These are phyloP conservation scores for Poecilia gillii DNA, from an alignment of 2,797 vertebrate species.

Conservation along the genomic window DNA sequence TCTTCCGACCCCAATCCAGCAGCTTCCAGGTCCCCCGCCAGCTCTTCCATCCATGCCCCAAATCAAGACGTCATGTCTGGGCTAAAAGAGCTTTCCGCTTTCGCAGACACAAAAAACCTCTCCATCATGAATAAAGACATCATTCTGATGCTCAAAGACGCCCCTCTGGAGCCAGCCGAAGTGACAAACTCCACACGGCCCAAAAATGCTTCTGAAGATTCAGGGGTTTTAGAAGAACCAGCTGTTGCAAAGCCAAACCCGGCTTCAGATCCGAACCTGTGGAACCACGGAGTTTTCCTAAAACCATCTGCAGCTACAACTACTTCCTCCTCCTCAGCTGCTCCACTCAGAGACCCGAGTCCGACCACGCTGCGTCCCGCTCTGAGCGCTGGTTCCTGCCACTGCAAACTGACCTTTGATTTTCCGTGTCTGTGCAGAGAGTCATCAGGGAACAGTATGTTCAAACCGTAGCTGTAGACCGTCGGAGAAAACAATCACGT, in stretches of 20 bases:
- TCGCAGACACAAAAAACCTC: conserved; percentile 34
- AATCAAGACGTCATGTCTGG: conserved; percentile 33
- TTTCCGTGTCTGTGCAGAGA: conserved; percentile 82
- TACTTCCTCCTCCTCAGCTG: conserved; percentile 35
- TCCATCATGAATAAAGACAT: conserved; percentile 25
- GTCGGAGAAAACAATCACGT: conserved; percentile 24
- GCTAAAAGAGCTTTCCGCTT: conserved; percentile 11
- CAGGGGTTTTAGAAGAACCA: background rate
- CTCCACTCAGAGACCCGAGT: conserved; percentile 6
- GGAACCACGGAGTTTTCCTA: background rate
- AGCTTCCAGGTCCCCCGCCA: conserved; percentile 13
- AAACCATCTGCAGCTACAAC: conserved; percentile 12
- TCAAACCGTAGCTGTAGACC: conserved; percentile 70
- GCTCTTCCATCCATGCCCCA: conserved; percentile 21
- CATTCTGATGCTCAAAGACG: background rate
- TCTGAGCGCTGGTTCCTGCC: conserved; percentile 61
- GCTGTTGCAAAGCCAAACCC: background rate
- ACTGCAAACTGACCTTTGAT: conserved; percentile 77
- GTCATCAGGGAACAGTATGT: conserved; percentile 87
- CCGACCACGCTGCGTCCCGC: background rate
- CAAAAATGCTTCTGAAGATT: conserved; percentile 6
- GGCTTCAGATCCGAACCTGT: conserved; percentile 8
- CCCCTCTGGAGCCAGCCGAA: background rate
- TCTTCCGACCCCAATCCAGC: conserved; percentile 39
- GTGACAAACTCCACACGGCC: conserved; percentile 9